Conservation (phyloP, 2,888 invertebrate species). For the Neuroscelio doddi region DNA sequence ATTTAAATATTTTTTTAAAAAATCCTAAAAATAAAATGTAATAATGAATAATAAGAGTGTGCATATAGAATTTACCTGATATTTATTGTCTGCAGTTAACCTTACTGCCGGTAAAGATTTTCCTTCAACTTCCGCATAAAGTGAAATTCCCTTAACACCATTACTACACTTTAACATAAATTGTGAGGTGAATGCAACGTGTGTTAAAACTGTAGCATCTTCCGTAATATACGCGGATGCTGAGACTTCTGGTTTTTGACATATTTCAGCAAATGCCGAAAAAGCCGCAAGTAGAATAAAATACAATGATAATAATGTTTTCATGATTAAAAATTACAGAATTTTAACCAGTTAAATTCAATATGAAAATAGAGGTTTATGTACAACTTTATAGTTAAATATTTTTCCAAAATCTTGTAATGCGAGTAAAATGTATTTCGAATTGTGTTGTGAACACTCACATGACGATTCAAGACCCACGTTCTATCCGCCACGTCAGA, state of each 20-base stretch:
- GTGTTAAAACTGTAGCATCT: slow-evolving; percentile 92
- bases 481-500: not conserved
- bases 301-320: slow-evolving; percentile 24
- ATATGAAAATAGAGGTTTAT: too few relatives aligned
- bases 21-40: not conserved
- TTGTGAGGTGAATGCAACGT: slow-evolving; percentile 92
- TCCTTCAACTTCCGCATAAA: slow-evolving; percentile 93
- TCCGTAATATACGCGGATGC: slow-evolving; percentile 91
- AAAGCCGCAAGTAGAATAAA: slow-evolving; percentile 22
- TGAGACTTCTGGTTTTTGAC: slow-evolving; percentile 79
- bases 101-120: slow-evolving; percentile 88
- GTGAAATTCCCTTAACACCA: slow-evolving; percentile 78
- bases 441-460: not conserved
- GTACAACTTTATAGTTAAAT: not conserved
- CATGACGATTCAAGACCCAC: not conserved
- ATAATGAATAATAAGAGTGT: slow-evolving; percentile 1
- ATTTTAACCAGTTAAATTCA: too few relatives aligned
- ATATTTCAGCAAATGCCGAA: slow-evolving; percentile 66
- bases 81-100: slow-evolving; percentile 82
- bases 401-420: not conserved
- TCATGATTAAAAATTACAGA: slow-evolving; percentile 32
- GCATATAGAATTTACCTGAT: slow-evolving; percentile 80
- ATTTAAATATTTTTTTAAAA: slow-evolving; percentile 7
- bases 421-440: not conserved
- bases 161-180: slow-evolving; percentile 88